Evolutionary conservation across 2,797 vertebrate species (phyloP), one percentile per base, ranked within the genome.

Genomic region (Decapterus maruadsi): DNA sequence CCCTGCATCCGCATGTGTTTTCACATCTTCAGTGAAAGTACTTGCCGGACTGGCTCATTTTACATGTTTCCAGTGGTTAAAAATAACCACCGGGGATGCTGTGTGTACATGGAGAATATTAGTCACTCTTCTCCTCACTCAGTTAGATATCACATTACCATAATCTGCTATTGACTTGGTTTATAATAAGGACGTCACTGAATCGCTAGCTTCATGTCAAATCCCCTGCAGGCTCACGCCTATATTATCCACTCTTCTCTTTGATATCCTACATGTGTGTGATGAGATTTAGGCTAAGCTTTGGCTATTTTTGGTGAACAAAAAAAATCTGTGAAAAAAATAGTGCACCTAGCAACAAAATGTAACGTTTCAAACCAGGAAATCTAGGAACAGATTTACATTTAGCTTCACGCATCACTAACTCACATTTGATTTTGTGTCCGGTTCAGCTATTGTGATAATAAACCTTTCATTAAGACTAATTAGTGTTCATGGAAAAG

Each of bases 131-230:
- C 81, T 78, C 74, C 81, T 78, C 81, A 87, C 81, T 78, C 81
- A 87, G 88, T 91, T 89, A 89, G 84, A 88, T 91, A 84, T 90
- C 72, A 85, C 83, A 94, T 94, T 92, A 93, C 57, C 92, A 94
- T 94, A 94, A 94, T 93, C 93, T 92, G 83, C 87, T 90, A 92
- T 91, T 93, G 91, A 93, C 90, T 89, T 84, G 91, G 81, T 92
- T 91, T 90, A 89, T 87, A 91, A 92, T 84, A 87, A 85, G 78
- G 83, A 91, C 73, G 64, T 86, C 86, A 87, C 68, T 74, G 88
- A 92, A 90, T 86, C 77, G 53, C 89, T 63, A 82, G 84, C 85
- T 89, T 86, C 79, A 53, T 89, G 91, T 91, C 84, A 89, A 90
- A 91, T 85, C 89, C 86, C 87, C 86, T 61, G 78, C 75, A 88